A percentile compares a stretch with the other conserved stretches of the same genome.
phyloP scores from a whole-genome alignment of 2,113 vertebrate species.

The Tinamus guttatus region DNA sequence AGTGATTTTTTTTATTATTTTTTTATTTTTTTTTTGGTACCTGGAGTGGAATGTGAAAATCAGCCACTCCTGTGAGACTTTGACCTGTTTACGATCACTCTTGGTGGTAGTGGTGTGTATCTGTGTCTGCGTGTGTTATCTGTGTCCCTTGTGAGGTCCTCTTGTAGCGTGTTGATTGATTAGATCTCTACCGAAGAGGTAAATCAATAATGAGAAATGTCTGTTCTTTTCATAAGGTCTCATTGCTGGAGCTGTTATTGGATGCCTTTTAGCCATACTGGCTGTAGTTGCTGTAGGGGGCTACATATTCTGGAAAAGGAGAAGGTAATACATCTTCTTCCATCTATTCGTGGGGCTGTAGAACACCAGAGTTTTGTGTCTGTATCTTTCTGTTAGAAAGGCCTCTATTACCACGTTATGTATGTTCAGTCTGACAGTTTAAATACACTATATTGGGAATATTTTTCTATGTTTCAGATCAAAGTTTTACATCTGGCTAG shows the following conservation, averaged over 20 bases:
- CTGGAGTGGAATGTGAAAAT: not conserved
- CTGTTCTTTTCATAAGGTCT: conserved; percentile 65
- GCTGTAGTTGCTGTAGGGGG: conserved; percentile 70
- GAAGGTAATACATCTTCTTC: conserved; percentile 69
- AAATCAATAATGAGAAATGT: not conserved
- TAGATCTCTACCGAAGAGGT: not conserved
- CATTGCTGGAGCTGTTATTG: conserved; percentile 78
- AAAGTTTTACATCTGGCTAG: not conserved
- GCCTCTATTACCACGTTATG: not conserved
- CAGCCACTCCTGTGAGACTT: no score
- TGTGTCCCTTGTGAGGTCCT: not conserved
- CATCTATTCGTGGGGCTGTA: not conserved
- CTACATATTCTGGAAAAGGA: conserved; percentile 87
- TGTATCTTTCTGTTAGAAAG: not conserved
- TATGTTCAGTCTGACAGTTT: not conserved
- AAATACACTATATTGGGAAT: not conserved
- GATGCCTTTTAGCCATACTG: conserved; percentile 78
- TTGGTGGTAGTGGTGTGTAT: not conserved
- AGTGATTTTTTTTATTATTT: no score
- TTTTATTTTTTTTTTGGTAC: not conserved
- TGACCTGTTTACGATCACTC: not conserved
- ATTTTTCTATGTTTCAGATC: not conserved
- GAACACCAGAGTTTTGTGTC: not conserved
- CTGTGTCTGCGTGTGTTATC: not conserved
- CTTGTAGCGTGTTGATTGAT: not conserved